Base-by-base conservation (phyloP, 2,113 vertebrate genomes). In the Capreolus pygargus region DNA sequence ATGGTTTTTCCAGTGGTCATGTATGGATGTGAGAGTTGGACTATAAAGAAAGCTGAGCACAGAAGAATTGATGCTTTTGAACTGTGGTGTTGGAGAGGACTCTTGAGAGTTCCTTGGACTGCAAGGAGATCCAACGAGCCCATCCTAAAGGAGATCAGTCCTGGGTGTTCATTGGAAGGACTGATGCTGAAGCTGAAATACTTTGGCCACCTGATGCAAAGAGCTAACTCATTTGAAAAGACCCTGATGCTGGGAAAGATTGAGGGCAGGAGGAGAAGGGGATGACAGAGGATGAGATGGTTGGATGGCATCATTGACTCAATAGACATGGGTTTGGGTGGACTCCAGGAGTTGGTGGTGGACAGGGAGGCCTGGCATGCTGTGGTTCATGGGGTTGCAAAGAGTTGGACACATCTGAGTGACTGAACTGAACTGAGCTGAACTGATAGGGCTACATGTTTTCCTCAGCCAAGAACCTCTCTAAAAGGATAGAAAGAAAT, bases 351-450 rank as follows among this genome's bases (percentile, higher is more conserved):
- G 17, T 36, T 67, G 64, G 8, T 67, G 64, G 5, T 67, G 33
- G 64, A n/a, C 33, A 21, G 17, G 16, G 33, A 67, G 64, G 17
- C 64, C 7, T 67, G 64, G 64, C 0, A 0, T 19, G 33, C 33
- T 67, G 64, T 0, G 0, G 10, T 67, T n/a, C 33, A 36, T 67
- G 16, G 33, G 16, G 33, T 36, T 0, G 0, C 64, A 19, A 67
- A 67, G 33, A n/a, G 64, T 21, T 9, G 17, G 16, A 67, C 4
- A n/a, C 4, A 1, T 36, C 1, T 67, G 64, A 67, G 64, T 0
- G 1, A n/a, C 8, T n/a, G 16, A n/a, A 67, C 61, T 3, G 17
- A 67, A 67, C 33, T 67, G 16, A 67, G 2, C 17, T 36, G 64
- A 67, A 21, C 8, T 67, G 8, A 67, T 67, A 67, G 61, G 61